These are phyloP conservation scores for Chaetops frenatus DNA, from an alignment of 2,113 vertebrate genomes.

Conservation along the genomic window DNA sequence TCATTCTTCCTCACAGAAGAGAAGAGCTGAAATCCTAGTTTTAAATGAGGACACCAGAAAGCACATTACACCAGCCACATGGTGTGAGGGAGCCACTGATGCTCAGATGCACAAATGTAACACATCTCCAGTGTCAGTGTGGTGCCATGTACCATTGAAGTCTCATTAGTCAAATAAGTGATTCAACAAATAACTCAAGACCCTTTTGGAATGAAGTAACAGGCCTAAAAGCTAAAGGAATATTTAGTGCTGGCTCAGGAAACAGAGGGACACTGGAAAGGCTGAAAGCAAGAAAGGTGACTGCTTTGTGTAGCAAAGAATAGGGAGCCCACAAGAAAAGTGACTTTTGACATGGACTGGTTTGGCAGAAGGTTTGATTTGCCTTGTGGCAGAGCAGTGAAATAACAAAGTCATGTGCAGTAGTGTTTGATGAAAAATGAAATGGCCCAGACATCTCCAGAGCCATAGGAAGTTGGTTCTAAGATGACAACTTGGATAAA, in stretches of 20 bases:
- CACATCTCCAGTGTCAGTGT: background rate
- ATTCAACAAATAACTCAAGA: background rate
- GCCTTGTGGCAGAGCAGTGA: background rate
- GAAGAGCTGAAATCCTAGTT: background rate
- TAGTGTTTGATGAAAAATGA: background rate
- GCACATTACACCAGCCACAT: background rate
- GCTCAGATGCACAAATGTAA: fast-evolving
- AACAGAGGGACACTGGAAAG: background rate
- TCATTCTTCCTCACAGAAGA: background rate
- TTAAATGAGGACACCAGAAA: background rate
- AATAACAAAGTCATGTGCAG: background rate
- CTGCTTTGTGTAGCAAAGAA: background rate
- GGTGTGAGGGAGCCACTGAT: background rate
- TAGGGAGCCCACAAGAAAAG: background rate
- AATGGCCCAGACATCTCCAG: background rate
- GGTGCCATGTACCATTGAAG: background rate
- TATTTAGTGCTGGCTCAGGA: background rate
- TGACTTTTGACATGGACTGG: background rate
- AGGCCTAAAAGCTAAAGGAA: background rate
- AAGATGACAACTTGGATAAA: background rate
- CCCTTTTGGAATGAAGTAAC: background rate
- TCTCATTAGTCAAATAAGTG: background rate
- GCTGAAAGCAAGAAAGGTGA: background rate
- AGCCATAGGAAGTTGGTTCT: background rate
- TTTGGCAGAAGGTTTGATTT: background rate